These are phyloP conservation scores for Setipinna tenuifilis DNA, from an alignment of 2,797 vertebrate species.

Conservation along the genomic window DNA sequence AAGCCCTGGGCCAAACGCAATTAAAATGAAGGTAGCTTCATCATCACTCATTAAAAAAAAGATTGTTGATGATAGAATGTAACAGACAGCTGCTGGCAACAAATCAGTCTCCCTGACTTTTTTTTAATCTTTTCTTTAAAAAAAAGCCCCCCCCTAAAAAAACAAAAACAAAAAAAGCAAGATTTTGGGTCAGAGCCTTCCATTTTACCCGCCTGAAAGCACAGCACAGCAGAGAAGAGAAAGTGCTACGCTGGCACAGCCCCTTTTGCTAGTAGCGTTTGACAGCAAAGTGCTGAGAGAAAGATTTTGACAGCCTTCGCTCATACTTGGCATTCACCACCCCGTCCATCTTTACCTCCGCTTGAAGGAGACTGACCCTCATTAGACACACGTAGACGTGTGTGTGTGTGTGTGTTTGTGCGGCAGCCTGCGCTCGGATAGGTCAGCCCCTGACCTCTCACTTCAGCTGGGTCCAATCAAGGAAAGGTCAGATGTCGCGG, in stretches of 20 bases:
- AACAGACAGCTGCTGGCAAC: conserved; percentile 27
- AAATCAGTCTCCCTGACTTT: conserved; percentile 20
- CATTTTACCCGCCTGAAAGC: neutral
- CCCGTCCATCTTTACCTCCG: neutral
- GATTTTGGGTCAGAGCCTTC: neutral
- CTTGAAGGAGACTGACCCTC: neutral
- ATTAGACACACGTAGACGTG: neutral
- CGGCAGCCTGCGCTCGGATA: neutral
- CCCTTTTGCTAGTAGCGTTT: neutral
- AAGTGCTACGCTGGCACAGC: neutral
- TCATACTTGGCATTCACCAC: conserved; percentile 6
- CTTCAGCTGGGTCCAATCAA: conserved; percentile 6
- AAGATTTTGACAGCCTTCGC: neutral
- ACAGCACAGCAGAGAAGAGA: neutral
- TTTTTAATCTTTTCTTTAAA: neutral
- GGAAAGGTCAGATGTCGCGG: conserved; percentile 12
- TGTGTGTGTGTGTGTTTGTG: too few species aligned
- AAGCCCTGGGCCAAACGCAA: conserved; percentile 41
- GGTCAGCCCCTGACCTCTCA: neutral
- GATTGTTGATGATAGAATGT: conserved; percentile 27
- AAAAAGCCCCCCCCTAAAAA: too few species aligned
- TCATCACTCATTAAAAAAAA: conserved; percentile 37
- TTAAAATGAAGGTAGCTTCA: conserved; percentile 41
- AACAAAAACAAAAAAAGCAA: neutral
- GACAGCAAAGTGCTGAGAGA: neutral